A percentile compares a stretch with the other conserved stretches of the same genome.
Evolutionary conservation across 30 jellyfish, hydroid and myxozoan genomes (phyloP).

Genomic region (Aurelia aurita): DNA sequence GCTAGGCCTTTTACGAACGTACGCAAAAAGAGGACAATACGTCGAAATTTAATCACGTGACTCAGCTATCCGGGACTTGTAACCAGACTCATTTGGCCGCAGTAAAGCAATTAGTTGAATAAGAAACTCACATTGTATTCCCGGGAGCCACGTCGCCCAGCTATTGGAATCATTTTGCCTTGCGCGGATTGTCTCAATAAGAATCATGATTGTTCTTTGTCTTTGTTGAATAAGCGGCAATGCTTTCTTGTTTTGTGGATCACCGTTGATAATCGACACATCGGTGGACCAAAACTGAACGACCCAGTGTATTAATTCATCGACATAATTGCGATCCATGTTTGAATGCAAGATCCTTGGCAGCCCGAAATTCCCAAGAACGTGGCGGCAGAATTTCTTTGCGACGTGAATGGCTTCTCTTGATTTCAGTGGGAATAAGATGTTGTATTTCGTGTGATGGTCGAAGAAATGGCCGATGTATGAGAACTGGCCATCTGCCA

Average conservation of each 20-base stretch:
- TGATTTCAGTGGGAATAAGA: slow-evolving; percentile 86
- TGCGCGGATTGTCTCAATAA: slow-evolving; percentile 85
- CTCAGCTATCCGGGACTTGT: no score
- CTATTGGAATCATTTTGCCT: slow-evolving; percentile 65
- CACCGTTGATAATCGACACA: slow-evolving; percentile 88
- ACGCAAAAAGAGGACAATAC: no score
- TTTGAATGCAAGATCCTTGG: slow-evolving; percentile 89
- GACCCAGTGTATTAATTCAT: slow-evolving; percentile 78
- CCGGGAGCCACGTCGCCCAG: slow-evolving; percentile 97
- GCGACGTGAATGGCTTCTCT: slow-evolving; percentile 83
- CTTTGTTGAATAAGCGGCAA: slow-evolving; percentile 76
- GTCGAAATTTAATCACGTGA: no score
- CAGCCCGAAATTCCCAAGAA: slow-evolving; percentile 88
- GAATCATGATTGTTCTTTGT: slow-evolving; percentile 82
- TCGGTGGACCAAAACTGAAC: slow-evolving; percentile 93
- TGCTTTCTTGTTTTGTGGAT: slow-evolving; percentile 76
- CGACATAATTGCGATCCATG: slow-evolving; percentile 74
- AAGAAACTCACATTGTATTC: slow-evolving; percentile 89
- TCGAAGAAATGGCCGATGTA: slow-evolving; percentile 93
- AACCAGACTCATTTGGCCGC: no score
- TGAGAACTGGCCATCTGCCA: slow-evolving; percentile 87
- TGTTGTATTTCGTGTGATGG: slow-evolving; percentile 90
- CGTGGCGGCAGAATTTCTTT: slow-evolving; percentile 87
- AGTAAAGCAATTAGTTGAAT: not conserved
- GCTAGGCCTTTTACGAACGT: no score